These are phyloP conservation scores for Autographa gamma DNA, from an alignment of 2,888 invertebrate genomes.

Conservation along the genomic window DNA sequence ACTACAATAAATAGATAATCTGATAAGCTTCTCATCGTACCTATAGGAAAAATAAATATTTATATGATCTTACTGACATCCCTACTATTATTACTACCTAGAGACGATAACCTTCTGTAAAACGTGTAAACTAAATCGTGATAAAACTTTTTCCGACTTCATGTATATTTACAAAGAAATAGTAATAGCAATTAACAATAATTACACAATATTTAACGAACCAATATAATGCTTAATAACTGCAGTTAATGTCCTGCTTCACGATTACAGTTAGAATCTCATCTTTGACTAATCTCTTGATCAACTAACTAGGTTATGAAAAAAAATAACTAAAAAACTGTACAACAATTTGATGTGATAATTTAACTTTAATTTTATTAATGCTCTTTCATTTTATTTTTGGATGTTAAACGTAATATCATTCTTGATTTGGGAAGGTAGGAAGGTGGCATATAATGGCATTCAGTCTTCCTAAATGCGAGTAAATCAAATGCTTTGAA, in stretches of 20 bases:
- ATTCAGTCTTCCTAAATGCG: too few relatives aligned
- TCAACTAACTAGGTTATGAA: not conserved
- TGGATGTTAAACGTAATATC: too few relatives aligned
- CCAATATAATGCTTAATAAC: not conserved
- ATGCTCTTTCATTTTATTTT: too few relatives aligned
- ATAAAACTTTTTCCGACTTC: not conserved
- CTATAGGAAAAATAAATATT: not conserved
- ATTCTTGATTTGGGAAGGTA: too few relatives aligned
- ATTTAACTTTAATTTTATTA: not conserved
- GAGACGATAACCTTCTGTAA: not conserved
- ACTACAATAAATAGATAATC: not conserved
- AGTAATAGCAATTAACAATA: conserved; percentile 5
- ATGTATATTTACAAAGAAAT: not conserved
- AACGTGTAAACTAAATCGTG: not conserved
- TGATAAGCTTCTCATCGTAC: not conserved
- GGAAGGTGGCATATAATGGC: too few relatives aligned
- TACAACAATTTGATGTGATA: not conserved
- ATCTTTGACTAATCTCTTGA: not conserved
- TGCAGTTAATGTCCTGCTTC: conserved; percentile 2
- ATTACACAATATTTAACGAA: not conserved
- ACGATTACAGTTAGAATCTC: not conserved
- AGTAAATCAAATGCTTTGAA: too few relatives aligned
- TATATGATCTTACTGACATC: not conserved
- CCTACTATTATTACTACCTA: not conserved
- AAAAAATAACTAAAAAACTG: not conserved